Evolutionary conservation across 2,113 vertebrate species (phyloP), one percentile per base, ranked within the genome.

Genomic region (Romanogobio albipinnatus): DNA sequence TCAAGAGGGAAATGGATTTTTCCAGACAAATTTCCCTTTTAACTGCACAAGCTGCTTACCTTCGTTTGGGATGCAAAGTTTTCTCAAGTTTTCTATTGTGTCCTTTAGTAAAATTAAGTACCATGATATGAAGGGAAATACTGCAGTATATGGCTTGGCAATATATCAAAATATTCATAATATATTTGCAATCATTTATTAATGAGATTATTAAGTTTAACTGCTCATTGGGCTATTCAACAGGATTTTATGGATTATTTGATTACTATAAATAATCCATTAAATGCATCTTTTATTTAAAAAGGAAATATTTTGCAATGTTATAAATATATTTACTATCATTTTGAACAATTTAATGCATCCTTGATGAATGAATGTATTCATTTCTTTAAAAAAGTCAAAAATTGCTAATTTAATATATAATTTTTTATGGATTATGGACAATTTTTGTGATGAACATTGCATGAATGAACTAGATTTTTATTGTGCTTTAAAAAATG

Each of bases 1-100:
- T 80, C 36, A 17, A 5, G 39, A 62, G 77, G 58, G 77, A 64
- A 80, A 47, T 47, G 58, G n/a, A 47, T 62, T 80, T 79, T 80
- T 80, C 77, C 58, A 64, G 13, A 15, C 9, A 47, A 47, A 64
- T 80, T 39, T 24, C 4, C 22, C 3, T 45, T 78, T 78, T 78
- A 62, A 47, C 6, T 0, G 9, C 6, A 56, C 49, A 17, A 64
- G 39, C 59, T 79, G 58, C 77, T 47, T 47, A 43, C n/a, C 15
- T 78, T 22, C 7, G 7, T 61, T 78, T 78, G 33, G 76, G 56
- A 58, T 56, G 29, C 10, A 58, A 58, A 15, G 22, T 78, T 78
- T 59, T 61, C 33, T 61, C 4, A 36, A n/a, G 26, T 19, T 56
- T 24, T 29, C 7, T 53, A 33, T 76, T 24, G 29, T 56, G 75